Base-by-base conservation (phyloP, 2,797 vertebrate genomes). In the Podarcis lilfordi region DNA sequence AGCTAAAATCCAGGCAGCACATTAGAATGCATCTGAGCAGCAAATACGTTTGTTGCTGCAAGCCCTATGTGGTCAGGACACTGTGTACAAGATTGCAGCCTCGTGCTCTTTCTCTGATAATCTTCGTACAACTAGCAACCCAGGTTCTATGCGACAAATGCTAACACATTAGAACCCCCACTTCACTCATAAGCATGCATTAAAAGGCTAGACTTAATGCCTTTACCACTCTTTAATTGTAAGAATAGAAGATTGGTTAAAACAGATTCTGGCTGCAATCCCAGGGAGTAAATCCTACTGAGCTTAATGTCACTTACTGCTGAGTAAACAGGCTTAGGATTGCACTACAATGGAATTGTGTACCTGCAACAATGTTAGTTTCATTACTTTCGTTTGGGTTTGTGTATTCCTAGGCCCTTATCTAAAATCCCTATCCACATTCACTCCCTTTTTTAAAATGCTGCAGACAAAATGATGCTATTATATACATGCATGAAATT, bases 391-490 rank as follows among this genome's bases (percentile, higher is more conserved):
- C 2, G 11, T 3, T 74, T 82, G 55, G 59, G n/a, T 82, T 85
- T 89, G 25, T 74, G 23, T 23, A 81, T 80, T 89, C n/a, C 25
- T 77, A 66, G 25, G 64, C 0, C 17, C 40, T 66, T 66, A 37
- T 87, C 76, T 84, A 86, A 27, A 86, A 82, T 82, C 86, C 40
- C 82, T 88, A 85, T 86, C 50, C 21, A 17, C 87, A 84, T 86
- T 88, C 66, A 35, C 76, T 45, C 3, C 0, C 0, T 68, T 43
- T 75, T 80, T 64, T 27, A 79, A 75, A 80, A 92, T 2, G 8
- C 88, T 90, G 66, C 86, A 93, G 29, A 89, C 86, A 61, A 91
- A 88, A 87, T 89, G 45, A 91, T 43, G 84, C 89, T 91, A 45
- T 75, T 80, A 91, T 88, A 86, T 86, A 37, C 83, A 87, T 82